Conservation (phyloP, 92 coral and sea anemone species). For the Epizoanthus illoricatus region DNA sequence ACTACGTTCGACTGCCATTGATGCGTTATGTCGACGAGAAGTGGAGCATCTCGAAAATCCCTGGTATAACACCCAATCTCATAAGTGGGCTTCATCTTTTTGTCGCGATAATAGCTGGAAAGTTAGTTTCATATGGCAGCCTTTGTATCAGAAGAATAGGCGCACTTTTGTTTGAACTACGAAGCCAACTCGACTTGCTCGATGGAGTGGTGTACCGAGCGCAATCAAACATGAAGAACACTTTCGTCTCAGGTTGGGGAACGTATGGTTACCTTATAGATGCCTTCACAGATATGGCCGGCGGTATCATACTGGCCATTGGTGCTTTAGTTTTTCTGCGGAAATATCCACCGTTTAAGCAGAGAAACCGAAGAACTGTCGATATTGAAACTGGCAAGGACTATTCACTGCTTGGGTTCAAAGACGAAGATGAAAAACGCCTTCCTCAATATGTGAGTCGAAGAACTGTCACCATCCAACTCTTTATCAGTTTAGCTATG, state of each 20-base stretch:
- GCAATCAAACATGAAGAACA: slow-evolving; percentile 68
- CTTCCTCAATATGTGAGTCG: slow-evolving; percentile 55
- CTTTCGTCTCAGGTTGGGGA: slow-evolving; percentile 85
- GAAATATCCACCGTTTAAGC: slow-evolving; percentile 69
- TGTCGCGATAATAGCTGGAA: slow-evolving; percentile 70
- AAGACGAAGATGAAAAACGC: slow-evolving; percentile 52
- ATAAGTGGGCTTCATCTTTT: slow-evolving; percentile 73
- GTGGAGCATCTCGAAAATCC: slow-evolving; percentile 62
- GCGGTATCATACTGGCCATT: slow-evolving; percentile 61
- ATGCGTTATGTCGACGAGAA: slow-evolving; percentile 67
- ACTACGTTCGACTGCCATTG: slow-evolving; percentile 74
- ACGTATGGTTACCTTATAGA: slow-evolving; percentile 78
- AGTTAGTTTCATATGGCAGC: slow-evolving; percentile 57
- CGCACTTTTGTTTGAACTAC: slow-evolving; percentile 62
- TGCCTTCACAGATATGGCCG: slow-evolving; percentile 79
- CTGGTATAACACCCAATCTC: slow-evolving; percentile 73
- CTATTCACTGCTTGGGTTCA: slow-evolving; percentile 54
- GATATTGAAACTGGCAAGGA: slow-evolving; percentile 58
- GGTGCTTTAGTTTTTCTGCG: slow-evolving; percentile 55
- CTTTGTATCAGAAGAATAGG: slow-evolving; percentile 75
- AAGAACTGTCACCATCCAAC: slow-evolving; percentile 43
- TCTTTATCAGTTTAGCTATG: slow-evolving; percentile 55
- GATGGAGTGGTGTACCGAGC: slow-evolving; percentile 85
- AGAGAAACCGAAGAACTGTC: slow-evolving; percentile 31
- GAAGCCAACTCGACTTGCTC: slow-evolving; percentile 71